Evolutionary conservation across 2,113 vertebrate genomes (phyloP), one percentile per base, ranked within the genome.

Genomic region (Salvator merianae): DNA sequence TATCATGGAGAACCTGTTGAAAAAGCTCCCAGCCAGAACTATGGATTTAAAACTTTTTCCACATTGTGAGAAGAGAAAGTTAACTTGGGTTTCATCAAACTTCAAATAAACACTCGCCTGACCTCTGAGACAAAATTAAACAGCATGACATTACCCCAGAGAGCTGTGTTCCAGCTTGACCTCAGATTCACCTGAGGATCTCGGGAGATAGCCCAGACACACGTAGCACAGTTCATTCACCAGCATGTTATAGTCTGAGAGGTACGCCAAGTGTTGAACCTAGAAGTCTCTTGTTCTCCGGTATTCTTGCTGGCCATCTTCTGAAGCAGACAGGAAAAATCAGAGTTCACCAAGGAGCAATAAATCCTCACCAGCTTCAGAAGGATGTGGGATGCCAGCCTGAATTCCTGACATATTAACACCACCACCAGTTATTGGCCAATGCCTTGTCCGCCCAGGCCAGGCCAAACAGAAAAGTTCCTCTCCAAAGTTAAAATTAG

Each of bases 401-500:
- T 62, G 79, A 89, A 93, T 93, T 94, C 92, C 92, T 93, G 36
- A 88, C 89, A 83, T 85, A 74, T 82, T 87, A 87, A 66, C 72
- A 36, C 83, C 38, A 2, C 9, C 84, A 69, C 75, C 83, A 81
- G 83, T 70, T 81, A 88, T 71, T 88, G 90, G 89, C 92, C 89
- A 92, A 40, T 66, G 88, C 72, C 34, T n/a, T 71, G 77, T 83
- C 85, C 5, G 63, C 76, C 83, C 76, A 87, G 82, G 87, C 91
- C 89, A 93, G 93, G 83, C 90, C 87, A 93, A 93, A 93, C 89
- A 91, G 88, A 90, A 73, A 88, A 90, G 83, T 88, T 92, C 88
- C 88, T 88, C 77, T 84, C 75, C 76, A 77, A 93, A 77, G 89
- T 90, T 92, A 88, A 90, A 94, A 86, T 91, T 84, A 88, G 90